phyloP scores from a whole-genome alignment of 2,797 vertebrate species.

The Enteromius paludinosus region DNA sequence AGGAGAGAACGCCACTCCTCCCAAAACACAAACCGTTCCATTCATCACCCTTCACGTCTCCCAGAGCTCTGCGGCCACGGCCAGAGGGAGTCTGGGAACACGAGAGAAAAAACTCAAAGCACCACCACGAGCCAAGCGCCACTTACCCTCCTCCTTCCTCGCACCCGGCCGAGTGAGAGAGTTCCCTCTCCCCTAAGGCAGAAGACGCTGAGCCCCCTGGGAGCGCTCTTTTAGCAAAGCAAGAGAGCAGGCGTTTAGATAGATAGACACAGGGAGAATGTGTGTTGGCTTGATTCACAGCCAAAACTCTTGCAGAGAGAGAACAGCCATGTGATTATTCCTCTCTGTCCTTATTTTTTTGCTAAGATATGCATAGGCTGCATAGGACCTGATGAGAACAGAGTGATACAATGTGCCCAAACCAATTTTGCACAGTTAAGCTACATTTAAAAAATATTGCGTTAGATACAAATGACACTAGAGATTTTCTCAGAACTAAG shows the following conservation, averaged over 20 bases:
- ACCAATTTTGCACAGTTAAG: background rate
- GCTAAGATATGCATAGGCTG: background rate
- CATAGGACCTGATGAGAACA: background rate
- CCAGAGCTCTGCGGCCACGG: constrained; percentile 19
- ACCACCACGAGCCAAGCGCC: constrained; percentile 48
- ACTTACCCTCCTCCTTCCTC: constrained; percentile 54
- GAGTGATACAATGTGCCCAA: background rate
- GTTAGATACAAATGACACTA: background rate
- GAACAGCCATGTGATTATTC: constrained; percentile 31
- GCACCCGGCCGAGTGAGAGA: constrained; percentile 26
- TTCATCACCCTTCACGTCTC: constrained; percentile 54
- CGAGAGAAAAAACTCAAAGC: constrained; percentile 39
- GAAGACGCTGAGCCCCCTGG: constrained; percentile 9
- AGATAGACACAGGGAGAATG: constrained; percentile 15
- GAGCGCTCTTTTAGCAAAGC: constrained; percentile 38
- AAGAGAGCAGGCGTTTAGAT: constrained; percentile 27
- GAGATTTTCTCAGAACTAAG: background rate
- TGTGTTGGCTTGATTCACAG: constrained; percentile 16
- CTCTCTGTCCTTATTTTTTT: constrained; percentile 25
- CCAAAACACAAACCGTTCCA: constrained; percentile 49
- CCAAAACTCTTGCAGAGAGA: constrained; percentile 28
- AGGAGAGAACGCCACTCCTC: constrained; percentile 47
- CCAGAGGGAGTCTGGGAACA: constrained; percentile 43
- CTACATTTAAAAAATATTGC: background rate
- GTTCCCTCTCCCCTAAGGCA: constrained; percentile 35